Percentiles rank a stretch among this genome's conserved stretches.
Evolutionary conservation across 2,888 invertebrate species (phyloP).

Genomic region (Limnephilus marmoratus): DNA sequence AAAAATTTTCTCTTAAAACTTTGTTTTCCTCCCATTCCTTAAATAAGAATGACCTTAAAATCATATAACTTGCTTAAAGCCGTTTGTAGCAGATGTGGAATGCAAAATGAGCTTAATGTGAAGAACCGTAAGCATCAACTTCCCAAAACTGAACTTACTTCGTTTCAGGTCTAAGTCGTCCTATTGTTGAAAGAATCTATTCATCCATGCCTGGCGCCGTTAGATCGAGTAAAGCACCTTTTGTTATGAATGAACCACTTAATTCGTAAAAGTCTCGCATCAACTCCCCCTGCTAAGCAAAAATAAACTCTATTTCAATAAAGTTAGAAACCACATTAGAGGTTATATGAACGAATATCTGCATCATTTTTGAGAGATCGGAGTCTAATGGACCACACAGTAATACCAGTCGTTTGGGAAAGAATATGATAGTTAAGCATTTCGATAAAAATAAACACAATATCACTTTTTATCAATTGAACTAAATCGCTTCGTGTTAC

Average conservation of each 20-base stretch:
- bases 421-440: neutral
- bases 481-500: neutral
- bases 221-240: constrained; percentile 50
- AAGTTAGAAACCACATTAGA: constrained; percentile 12
- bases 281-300: constrained; percentile 30
- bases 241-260: constrained; percentile 48
- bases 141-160: neutral
- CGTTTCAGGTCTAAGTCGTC: constrained; percentile 1
- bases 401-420: neutral
- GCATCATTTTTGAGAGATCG: neutral
- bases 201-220: constrained; percentile 53
- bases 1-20: neutral
- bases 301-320: constrained; percentile 9
- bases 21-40: neutral
- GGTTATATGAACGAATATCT: neutral
- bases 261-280: constrained; percentile 43
- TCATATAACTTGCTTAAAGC: neutral
- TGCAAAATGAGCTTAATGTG: neutral
- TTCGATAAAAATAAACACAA: neutral
- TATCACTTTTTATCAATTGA: neutral
- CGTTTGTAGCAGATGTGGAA: neutral
- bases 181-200: constrained; percentile 51
- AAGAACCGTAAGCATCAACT: neutral
- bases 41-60: neutral
- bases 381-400: constrained; percentile 28